Conservation (phyloP, 2,113 vertebrate genomes). For the Scomber scombrus region DNA sequence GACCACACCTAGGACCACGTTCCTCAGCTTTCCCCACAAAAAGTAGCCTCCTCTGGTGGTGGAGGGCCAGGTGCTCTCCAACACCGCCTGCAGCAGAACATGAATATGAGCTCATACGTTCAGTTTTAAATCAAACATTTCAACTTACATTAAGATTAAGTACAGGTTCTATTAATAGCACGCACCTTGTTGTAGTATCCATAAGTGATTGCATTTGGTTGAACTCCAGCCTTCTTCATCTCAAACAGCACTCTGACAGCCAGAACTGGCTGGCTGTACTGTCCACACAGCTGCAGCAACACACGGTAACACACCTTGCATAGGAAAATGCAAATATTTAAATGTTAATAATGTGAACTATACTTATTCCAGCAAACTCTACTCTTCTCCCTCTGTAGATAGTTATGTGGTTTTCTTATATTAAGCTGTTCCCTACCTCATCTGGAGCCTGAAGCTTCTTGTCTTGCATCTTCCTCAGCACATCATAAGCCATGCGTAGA, state of each 20-base stretch:
- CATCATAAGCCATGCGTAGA: slow-evolving; percentile 93
- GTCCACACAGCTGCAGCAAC: slow-evolving; percentile 97
- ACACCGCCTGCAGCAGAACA: slow-evolving; percentile 88
- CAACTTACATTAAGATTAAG: not conserved
- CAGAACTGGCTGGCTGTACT: slow-evolving; percentile 96
- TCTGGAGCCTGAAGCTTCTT: slow-evolving; percentile 96
- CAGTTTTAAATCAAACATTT: not conserved
- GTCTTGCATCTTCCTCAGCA: slow-evolving; percentile 95
- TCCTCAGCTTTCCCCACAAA: slow-evolving; percentile 97
- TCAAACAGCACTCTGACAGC: slow-evolving; percentile 96
- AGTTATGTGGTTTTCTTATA: not conserved
- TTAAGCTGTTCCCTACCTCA: slow-evolving; percentile 86
- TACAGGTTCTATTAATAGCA: not conserved
- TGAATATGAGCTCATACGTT: not conserved
- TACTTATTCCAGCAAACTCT: not conserved
- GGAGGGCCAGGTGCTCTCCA: slow-evolving; percentile 99
- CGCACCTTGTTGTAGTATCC: slow-evolving; percentile 98
- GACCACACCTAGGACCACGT: slow-evolving; percentile 92
- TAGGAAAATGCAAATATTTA: not conserved
- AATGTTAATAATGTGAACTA: not conserved
- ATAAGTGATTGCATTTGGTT: slow-evolving; percentile 98
- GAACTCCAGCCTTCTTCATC: slow-evolving; percentile 97
- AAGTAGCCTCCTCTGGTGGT: slow-evolving; percentile 96
- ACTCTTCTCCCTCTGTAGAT: not conserved
- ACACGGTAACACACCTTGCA: slow-evolving; percentile 97